A percentile compares a stretch with the other conserved stretches of the same genome.
Evolutionary conservation across 2,888 invertebrate genomes (phyloP).

Genomic region (Stenurella melanura): DNA sequence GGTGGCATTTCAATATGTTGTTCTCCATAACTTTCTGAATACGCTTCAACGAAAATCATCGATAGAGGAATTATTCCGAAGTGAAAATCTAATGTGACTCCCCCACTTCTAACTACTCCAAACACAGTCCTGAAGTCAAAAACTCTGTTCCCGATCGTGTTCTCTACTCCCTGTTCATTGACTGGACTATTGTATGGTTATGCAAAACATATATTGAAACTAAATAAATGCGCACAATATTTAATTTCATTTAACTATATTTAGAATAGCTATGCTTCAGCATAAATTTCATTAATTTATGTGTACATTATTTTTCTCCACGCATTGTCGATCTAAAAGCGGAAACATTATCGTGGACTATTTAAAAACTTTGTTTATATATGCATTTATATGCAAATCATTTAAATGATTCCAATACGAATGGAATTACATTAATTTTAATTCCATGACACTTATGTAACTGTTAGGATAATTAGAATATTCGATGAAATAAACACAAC

Average conservation of each 20-base stretch:
- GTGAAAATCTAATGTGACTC: too few species aligned
- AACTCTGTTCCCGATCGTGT: too few species aligned
- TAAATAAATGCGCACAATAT: not conserved
- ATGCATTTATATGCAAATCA: conserved; percentile 4
- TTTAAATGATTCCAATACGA: not conserved
- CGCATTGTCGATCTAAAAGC: not conserved
- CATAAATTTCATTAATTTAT: not conserved
- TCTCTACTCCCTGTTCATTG: too few species aligned
- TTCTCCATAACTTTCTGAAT: too few species aligned
- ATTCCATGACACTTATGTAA: not conserved
- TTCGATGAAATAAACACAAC: not conserved
- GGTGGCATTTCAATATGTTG: too few species aligned
- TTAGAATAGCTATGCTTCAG: not conserved
- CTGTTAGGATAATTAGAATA: not conserved
- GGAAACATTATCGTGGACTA: not conserved
- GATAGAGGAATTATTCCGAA: too few species aligned
- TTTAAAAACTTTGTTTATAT: conserved; percentile 15
- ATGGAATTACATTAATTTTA: not conserved
- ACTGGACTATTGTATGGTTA: too few species aligned
- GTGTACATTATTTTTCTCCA: not conserved
- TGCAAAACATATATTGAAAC: conserved; percentile 10
- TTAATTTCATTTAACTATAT: not conserved
- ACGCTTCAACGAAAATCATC: too few species aligned
- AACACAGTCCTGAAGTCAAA: too few species aligned
- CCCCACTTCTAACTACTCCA: too few species aligned